Evolutionary conservation across 2,888 invertebrate genomes (phyloP).

Genomic region (Cephalotes varians): DNA sequence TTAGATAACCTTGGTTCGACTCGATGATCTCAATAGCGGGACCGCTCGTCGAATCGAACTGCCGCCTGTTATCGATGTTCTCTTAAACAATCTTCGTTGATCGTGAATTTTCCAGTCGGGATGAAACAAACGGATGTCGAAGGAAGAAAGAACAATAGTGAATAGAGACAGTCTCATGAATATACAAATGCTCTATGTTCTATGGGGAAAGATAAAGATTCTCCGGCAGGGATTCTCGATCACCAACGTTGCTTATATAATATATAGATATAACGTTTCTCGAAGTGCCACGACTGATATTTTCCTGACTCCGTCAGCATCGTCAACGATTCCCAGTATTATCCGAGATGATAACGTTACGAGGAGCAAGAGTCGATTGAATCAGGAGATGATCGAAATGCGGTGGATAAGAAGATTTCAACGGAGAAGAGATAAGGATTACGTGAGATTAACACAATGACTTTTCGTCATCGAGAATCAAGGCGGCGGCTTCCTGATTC

Average conservation of each 20-base stretch:
- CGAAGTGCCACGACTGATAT: slow-evolving; percentile 42
- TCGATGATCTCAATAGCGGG: slow-evolving; percentile 40
- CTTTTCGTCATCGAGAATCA: slow-evolving; percentile 28
- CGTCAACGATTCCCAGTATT: slow-evolving; percentile 22
- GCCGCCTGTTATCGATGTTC: slow-evolving; percentile 16
- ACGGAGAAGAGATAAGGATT: neutral
- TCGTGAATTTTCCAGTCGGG: slow-evolving; percentile 19
- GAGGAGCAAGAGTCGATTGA: neutral
- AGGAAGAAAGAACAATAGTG: neutral
- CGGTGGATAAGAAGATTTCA: neutral
- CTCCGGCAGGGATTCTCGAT: slow-evolving; percentile 22
- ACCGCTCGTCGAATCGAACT: slow-evolving; percentile 31
- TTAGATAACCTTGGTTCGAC: slow-evolving; percentile 35
- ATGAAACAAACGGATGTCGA: neutral
- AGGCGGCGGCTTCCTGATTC: slow-evolving; percentile 41
- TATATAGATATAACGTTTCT: slow-evolving; percentile 37
- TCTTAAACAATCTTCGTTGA: slow-evolving; percentile 22
- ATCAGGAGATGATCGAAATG: slow-evolving; percentile 13
- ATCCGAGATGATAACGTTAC: slow-evolving; percentile 25
- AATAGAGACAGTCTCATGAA: neutral
- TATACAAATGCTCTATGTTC: neutral
- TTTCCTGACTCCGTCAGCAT: slow-evolving; percentile 17
- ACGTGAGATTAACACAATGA: slow-evolving; percentile 27
- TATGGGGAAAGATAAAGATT: neutral
- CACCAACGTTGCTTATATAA: slow-evolving; percentile 24